Base-by-base conservation (phyloP, 1,140 invertebrate genomes). In the Neodiprion fabricii region DNA sequence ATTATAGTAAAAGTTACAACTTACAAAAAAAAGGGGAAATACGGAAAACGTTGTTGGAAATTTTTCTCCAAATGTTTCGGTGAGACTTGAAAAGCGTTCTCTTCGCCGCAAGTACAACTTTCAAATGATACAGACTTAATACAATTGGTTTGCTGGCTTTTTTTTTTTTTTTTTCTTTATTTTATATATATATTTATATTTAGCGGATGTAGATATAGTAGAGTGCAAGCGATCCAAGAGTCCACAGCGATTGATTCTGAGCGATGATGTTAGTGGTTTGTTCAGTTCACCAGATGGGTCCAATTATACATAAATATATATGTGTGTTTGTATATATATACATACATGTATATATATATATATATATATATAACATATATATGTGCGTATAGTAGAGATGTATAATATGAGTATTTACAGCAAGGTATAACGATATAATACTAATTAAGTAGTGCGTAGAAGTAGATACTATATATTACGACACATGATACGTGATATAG, bases 291-390 rank as follows among this genome's bases (percentile, higher is more conserved):
- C 86, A 86, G 81, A 84, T 85, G 85, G 80, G 12, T 14, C 4
- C 12, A 5, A 65, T 79, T 86, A 79, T 83, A 85, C 83, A 81
- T 81, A 85, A 83, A 87, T 87, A 85, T 85, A 77, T 84, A 88
- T 87, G 87, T 21, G 17, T 21, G 74, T 49, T 80, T 74, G 76
- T 79, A 73, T 75, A 81, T 80, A 87, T 87, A 85, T 87, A 87
- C 85, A 88, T 87, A 87, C 87, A 81, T 84, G 86, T 87, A 89
- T 83, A 88, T 88, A 88, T 81, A 87, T 78, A 75, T 49, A 81
- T 74, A 77, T 79, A 74, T 75, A 82, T 80, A 79, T 72, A 80
- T 86, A 21, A 21, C 17, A 84, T 83, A 81, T 87, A 86, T 80
- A 86, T 77, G 80, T 84, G 82, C 28, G 28, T 40, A 40, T 40